phyloP scores from a whole-genome alignment of 2,888 invertebrate species.

The Portevinia maculata region DNA sequence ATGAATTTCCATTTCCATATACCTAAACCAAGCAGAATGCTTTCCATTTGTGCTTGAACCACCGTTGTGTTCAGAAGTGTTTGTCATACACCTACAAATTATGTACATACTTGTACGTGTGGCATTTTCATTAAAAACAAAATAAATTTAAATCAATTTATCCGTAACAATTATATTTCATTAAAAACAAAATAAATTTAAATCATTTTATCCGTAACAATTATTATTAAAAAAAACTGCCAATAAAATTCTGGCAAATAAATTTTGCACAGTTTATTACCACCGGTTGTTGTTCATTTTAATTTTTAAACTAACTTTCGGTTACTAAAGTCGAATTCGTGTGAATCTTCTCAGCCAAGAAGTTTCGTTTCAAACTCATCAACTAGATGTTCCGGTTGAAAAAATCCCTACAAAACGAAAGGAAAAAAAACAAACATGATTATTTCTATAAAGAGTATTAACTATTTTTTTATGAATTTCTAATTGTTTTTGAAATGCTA shows the following conservation, averaged over 20 bases:
- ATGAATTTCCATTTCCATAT: conserved; percentile 70
- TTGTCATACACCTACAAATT: not conserved
- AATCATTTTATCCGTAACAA: not conserved
- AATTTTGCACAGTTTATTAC: conserved; percentile 23
- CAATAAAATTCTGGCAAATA: not conserved
- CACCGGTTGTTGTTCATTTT: no score
- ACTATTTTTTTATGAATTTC: conserved; percentile 52
- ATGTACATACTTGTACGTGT: no score
- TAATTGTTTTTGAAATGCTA: conserved; percentile 64
- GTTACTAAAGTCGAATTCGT: not conserved
- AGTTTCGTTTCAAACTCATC: conserved; percentile 32
- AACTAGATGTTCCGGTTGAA: conserved; percentile 65
- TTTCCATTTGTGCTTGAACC: conserved; percentile 71
- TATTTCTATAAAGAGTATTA: conserved; percentile 41
- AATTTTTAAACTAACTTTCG: not conserved
- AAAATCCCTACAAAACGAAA: conserved; percentile 39
- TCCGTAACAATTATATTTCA: conserved; percentile 7
- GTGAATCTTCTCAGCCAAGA: conserved; percentile 19
- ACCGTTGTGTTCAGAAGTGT: conserved; percentile 65
- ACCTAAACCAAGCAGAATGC: conserved; percentile 56
- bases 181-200: not conserved
- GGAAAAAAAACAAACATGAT: conserved; percentile 18
- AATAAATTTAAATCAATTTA: not conserved
- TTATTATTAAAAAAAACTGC: not conserved
- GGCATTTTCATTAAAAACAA: not conserved